Conservation (phyloP, 2,888 invertebrate genomes). For the Byasa hedistus region DNA sequence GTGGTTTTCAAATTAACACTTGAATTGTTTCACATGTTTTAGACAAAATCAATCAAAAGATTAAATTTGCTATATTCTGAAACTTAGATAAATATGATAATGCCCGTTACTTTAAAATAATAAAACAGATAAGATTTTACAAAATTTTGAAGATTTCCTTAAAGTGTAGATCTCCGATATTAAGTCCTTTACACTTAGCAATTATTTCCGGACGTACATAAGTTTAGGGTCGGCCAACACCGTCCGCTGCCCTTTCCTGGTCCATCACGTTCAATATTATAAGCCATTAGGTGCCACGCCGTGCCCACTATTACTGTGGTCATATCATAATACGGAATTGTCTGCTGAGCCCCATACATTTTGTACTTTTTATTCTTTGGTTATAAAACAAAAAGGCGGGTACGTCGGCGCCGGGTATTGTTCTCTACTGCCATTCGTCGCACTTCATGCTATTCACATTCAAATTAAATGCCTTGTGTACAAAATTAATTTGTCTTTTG, state of each 20-base stretch:
- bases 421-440: constrained; percentile 77
- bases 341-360: constrained; percentile 70
- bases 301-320: constrained; percentile 74
- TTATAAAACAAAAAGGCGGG: constrained; percentile 74
- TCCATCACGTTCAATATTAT: constrained; percentile 75
- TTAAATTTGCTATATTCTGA: no score
- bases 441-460: constrained; percentile 80
- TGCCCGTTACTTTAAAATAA: no score
- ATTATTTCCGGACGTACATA: constrained; percentile 57
- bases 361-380: constrained; percentile 73
- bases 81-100: no score
- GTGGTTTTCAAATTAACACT: no score
- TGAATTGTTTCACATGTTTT: no score
- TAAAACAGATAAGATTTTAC: no score
- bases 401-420: constrained; percentile 76
- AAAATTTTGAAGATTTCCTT: not conserved
- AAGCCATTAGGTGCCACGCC: constrained; percentile 75
- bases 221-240: constrained; percentile 36
- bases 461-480: constrained; percentile 79
- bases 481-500: constrained; percentile 81
- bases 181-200: constrained; percentile 49
- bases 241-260: constrained; percentile 46
- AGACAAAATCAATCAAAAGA: no score
- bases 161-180: constrained; percentile 33
- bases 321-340: constrained; percentile 79